phyloP scores from a whole-genome alignment of 1,140 invertebrate species.

The Saccostrea glomerata region DNA sequence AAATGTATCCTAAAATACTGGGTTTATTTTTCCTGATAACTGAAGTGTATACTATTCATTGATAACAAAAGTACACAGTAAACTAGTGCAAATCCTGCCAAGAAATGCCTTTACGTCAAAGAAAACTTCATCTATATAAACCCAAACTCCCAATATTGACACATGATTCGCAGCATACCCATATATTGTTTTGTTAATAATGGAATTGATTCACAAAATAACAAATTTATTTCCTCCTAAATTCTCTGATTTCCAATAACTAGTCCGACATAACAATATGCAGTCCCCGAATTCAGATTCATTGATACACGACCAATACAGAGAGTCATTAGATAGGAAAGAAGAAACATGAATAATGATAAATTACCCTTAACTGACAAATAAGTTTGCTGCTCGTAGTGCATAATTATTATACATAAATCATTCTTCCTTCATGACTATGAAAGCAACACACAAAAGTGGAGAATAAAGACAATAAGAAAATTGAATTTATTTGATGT shows the following conservation, averaged over 20 bases:
- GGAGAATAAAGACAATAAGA: background rate
- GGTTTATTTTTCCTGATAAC: no score
- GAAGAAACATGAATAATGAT: background rate
- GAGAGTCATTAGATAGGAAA: background rate
- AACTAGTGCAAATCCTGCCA: no score
- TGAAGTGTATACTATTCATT: no score
- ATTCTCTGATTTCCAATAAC: background rate
- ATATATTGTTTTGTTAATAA: background rate
- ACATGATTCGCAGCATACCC: background rate
- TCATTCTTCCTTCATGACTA: background rate
- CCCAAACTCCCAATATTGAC: background rate
- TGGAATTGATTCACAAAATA: background rate
- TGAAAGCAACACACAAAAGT: background rate
- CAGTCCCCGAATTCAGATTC: background rate
- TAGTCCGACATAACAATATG: background rate
- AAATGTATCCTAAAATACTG: no score
- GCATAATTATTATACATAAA: background rate
- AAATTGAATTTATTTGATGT: background rate
- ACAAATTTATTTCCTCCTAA: background rate
- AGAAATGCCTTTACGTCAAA: no score
- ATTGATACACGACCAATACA: background rate
- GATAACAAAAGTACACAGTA: no score
- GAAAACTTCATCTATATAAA: no score
- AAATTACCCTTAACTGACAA: conserved; percentile 3
- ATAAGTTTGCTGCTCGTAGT: background rate